Evolutionary conservation across 2,888 invertebrate species (phyloP), one percentile per base, ranked within the genome.

Genomic region (Patella ulyssiponensis): DNA sequence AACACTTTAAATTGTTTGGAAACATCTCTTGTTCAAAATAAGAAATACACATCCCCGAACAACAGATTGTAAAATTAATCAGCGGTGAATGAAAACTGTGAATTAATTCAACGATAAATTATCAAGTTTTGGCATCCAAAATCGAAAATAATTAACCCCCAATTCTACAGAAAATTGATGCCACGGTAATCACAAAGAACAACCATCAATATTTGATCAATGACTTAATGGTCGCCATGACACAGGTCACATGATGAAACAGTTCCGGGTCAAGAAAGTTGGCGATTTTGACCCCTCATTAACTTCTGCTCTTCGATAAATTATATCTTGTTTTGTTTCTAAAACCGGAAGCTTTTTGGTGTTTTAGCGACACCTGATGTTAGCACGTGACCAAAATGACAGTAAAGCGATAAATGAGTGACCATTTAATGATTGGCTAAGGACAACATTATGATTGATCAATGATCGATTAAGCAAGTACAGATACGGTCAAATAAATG

Each of bases 231-330:
- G 64, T 64, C 64, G 64, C 14, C 64, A 64, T 64, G 64, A 64
- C 64, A 64, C 64, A 64, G 64, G 64, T 64, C 64, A 20, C 64
- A 64, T 23, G 64, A 64, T 64, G 64, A 64, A 64, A 64, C 23
- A 64, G 64, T 64, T 64, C 64, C 64, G 23, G 64, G 64, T 64
- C 64, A 64, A 64, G 20, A 64, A 64, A 23, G 15, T 20, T 20
- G 64, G 64, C 12, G 20, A 64, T 20, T 64, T 64, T 64, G 64
- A 64, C 64, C 64, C 14, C 64, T 64, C 64, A 64, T 64, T 64
- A 64, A 64, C 64, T 64, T 64, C 23, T 64, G 23, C 20, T 23
- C 20, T 23, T 64, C 64, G 20, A 64, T 64, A 64, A 64, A 64
- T 64, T 20, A 64, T 14, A 64, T 23, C 64, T 64, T 64, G 64